phyloP scores from a whole-genome alignment of 2,888 invertebrate genomes.

The Diarsia brunnea region DNA sequence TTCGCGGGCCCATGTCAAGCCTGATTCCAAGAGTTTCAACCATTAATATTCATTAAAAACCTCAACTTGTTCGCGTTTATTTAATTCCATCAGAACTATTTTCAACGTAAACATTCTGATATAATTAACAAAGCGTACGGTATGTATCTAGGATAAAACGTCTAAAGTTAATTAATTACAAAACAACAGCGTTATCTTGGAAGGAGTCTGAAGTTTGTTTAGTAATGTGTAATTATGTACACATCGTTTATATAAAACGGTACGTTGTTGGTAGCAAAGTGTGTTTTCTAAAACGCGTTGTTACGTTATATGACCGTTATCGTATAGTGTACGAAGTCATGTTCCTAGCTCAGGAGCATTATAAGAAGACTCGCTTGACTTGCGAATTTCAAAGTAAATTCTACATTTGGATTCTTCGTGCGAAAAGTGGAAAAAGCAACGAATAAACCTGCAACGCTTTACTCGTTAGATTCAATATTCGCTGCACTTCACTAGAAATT shows the following conservation, averaged over 20 bases:
- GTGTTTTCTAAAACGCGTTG: slow-evolving; percentile 23
- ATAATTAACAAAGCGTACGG: slow-evolving; percentile 43
- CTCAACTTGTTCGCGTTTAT: slow-evolving; percentile 83
- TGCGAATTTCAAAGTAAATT: slow-evolving; percentile 47
- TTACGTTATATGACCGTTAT: slow-evolving; percentile 19
- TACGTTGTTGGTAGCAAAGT: not conserved
- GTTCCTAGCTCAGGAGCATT: slow-evolving; percentile 22
- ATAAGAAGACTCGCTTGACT: slow-evolving; percentile 38
- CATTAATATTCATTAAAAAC: slow-evolving; percentile 88
- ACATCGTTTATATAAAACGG: slow-evolving; percentile 24
- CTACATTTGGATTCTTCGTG: slow-evolving; percentile 56
- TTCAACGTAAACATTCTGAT: slow-evolving; percentile 52
- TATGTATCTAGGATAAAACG: slow-evolving; percentile 43
- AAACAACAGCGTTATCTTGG: slow-evolving; percentile 43
- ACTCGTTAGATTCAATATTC: slow-evolving; percentile 65
- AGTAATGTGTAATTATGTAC: slow-evolving; percentile 28
- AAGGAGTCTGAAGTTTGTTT: slow-evolving; percentile 33
- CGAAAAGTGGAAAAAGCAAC: slow-evolving; percentile 58
- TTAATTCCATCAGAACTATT: slow-evolving; percentile 82
- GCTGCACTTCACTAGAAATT: slow-evolving; percentile 63
- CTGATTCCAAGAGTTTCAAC: slow-evolving; percentile 82
- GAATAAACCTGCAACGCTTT: slow-evolving; percentile 64
- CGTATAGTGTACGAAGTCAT: slow-evolving; percentile 19
- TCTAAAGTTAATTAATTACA: slow-evolving; percentile 56
- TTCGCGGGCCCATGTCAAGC: slow-evolving; percentile 82